Base-by-base conservation (phyloP, 1,140 invertebrate species). In the Phymastichus coffea region DNA sequence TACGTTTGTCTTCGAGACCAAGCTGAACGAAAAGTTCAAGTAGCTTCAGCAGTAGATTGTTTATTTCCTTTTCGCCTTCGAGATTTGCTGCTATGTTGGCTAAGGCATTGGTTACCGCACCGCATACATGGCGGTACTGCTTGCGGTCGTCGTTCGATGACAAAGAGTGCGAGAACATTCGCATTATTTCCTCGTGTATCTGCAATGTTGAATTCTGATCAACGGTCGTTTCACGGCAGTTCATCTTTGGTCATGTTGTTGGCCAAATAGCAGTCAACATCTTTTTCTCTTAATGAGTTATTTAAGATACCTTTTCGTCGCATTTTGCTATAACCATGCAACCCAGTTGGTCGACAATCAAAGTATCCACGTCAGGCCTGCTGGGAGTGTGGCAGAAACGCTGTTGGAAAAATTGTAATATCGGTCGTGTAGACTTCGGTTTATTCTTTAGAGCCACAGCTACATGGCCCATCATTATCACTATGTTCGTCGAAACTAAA, bases 11-110 rank as follows among this genome's bases (percentile, higher is more conserved):
- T 75, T 98, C 97, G 19, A 99, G 79, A 0, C 97, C 98, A 47
- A 99, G 86, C 70, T 98, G 95, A 3, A 99, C 96, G 81, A 99
- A 99, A 14, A 99, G 80, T 81, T 99, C 97, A 12, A 99, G 77
- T 22, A 99, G 80, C 49, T 93, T 84, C 2, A 91, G 87, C 12
- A 99, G 75, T 25, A 99, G 81, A 65, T 98, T 94, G 49, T 91
- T 85, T 74, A 96, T 88, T 58, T 94, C 92, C 4, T 81, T 76
- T 67, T 96, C 92, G 14, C 94, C 94, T 66, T 94, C 87, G 10
- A 99, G 86, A 74, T 96, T 96, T 23, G 91, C 90, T 1, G 96
- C 93, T 63, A 99, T 96, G 75, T 96, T 95, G 12, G 91, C 93
- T 43, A 98, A 80, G 0, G 94, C 95, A 79, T 96, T 95, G 38